phyloP scores from a whole-genome alignment of 2,888 invertebrate species.

The Coremacera marginata region DNA sequence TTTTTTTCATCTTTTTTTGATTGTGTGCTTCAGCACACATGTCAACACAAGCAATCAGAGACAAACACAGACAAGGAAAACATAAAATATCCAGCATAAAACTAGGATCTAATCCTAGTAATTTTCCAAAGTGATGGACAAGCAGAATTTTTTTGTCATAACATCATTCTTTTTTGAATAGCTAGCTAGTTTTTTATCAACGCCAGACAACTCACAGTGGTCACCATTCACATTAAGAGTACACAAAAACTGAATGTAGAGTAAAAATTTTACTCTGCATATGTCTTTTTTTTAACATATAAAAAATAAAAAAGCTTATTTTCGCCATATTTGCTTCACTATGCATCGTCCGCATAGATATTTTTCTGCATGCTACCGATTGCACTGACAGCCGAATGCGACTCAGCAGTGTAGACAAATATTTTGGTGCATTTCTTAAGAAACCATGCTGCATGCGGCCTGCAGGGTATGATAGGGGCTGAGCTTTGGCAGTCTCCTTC shows the following conservation, averaged over 20 bases:
- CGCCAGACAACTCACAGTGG: too few relatives aligned
- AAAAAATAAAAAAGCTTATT: too few relatives aligned
- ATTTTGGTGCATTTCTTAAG: background rate
- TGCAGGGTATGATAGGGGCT: background rate
- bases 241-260: too few relatives aligned
- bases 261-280: too few relatives aligned
- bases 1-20: too few relatives aligned
- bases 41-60: background rate
- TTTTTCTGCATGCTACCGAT: too few relatives aligned
- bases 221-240: too few relatives aligned
- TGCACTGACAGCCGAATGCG: background rate
- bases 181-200: background rate
- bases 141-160: slow-evolving; percentile 6
- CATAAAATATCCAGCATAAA: slow-evolving; percentile 23
- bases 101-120: slow-evolving; percentile 34
- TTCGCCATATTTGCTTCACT: too few relatives aligned
- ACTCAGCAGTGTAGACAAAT: background rate
- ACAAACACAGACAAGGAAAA: background rate
- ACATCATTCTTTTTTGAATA: background rate
- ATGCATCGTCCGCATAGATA: too few relatives aligned
- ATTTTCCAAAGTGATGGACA: slow-evolving; percentile 41
- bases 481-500: background rate
- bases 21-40: background rate
- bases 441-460: background rate
- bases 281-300: too few relatives aligned